These are phyloP conservation scores for Nanorana parkeri DNA, from an alignment of 2,113 vertebrate species.

Conservation along the genomic window DNA sequence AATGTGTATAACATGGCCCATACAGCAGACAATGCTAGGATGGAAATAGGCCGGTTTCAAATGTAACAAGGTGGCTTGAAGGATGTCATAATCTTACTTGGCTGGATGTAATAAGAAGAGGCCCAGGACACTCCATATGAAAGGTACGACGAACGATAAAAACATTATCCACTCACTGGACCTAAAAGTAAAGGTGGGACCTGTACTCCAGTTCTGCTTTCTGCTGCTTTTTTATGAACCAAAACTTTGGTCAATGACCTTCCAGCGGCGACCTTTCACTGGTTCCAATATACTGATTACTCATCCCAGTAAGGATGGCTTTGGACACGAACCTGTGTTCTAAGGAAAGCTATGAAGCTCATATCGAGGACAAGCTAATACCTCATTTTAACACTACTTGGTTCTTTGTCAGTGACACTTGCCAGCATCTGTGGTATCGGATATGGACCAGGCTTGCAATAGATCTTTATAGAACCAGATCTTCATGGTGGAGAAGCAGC, in stretches of 20 bases:
- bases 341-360: not conserved
- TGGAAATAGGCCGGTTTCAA: not conserved
- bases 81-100: not conserved
- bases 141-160: slow-evolving; percentile 25
- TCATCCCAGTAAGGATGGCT: not conserved
- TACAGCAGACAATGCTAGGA: not conserved
- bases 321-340: slow-evolving; percentile 1
- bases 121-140: slow-evolving; percentile 10
- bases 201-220: not conserved
- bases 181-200: not conserved
- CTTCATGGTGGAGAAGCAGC: not conserved
- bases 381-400: slow-evolving; percentile 41
- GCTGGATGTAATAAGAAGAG: not conserved
- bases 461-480: slow-evolving; percentile 3
- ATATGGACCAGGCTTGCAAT: slow-evolving; percentile 5
- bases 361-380: slow-evolving; percentile 31
- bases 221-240: not conserved
- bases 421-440: not conserved
- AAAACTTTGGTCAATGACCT: not conserved
- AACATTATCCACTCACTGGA: slow-evolving; percentile 9
- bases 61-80: not conserved
- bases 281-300: not conserved
- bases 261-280: not conserved
- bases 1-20: not conserved
- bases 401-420: not conserved